Evolutionary conservation across 2,113 vertebrate species (phyloP), one percentile per base, ranked within the genome.

Genomic region (Cyrtonyx montezumae): DNA sequence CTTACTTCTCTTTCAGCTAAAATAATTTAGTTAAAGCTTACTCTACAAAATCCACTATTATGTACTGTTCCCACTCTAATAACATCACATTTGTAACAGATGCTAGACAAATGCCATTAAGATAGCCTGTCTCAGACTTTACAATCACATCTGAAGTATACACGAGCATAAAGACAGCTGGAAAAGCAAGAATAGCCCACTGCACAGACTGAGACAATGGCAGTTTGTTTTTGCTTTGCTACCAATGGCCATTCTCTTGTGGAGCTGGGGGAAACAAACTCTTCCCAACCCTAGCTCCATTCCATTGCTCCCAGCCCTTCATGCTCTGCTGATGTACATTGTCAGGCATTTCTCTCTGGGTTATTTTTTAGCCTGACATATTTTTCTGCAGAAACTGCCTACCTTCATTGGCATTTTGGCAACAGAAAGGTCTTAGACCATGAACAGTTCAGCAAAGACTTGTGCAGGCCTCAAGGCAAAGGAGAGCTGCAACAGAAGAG

Each of bases 111-210:
- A 85, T 48, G 76, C 5, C 16, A 49, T 46, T 37, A 51, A 23
- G 11, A 84, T 2, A 45, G 4, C 19, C 75, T 73, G 45, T 63
- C 13, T 66, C 66, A 91, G 63, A 65, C 32, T 55, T 34, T 4
- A 9, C n/a, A 58, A 42, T 56, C 40, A 5, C 32, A 49, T 58
- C 53, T 83, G 42, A 43, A 85, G 17, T 40, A 28, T 22, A 17
- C 0, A 0, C 53, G 18, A 77, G 36, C 7, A 36, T 2, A 2
- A 71, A 48, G n/a, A 65, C 18, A 79, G 40, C 3, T 55, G 51
- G 18, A 8, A 75, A 63, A 79, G 63, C 32, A 48, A 20, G 3
- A 53, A 70, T 61, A 69, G 6, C 32, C 22, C 70, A 56, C 0
- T 1, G 28, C 5, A 40, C 36, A 87, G 43, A 1, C 2, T 1